Evolutionary conservation across 1,140 invertebrate genomes (phyloP), one percentile per base, ranked within the genome.

Genomic region (Drosophila dunni): DNA sequence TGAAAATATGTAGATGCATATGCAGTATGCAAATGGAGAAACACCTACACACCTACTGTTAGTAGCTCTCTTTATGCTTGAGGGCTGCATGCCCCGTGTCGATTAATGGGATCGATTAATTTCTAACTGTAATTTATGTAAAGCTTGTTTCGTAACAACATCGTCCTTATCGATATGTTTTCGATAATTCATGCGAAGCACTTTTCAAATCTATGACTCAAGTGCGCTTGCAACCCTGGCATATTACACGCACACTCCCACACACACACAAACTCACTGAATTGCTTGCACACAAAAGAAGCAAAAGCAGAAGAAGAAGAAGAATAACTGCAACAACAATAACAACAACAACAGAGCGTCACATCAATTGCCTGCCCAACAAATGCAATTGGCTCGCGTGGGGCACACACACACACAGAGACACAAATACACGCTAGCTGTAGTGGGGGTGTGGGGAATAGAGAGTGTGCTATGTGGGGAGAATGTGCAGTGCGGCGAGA

Each of bases 331-430:
- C 60, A 44, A 65, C 24, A 65, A 66, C 54, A 29, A 29, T 29
- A 29, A 29, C 24, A 29, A 29, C 24, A 29, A 29, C 24, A 29
- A 29, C 17, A 20, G 17, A 66, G 8, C 68, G 61, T 48, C 62
- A 71, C 61, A 71, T 65, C 68, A 71, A 71, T 71, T 71, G 68
- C 51, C 68, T 71, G 68, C 50, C 48, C 61, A 57, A 67, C 64
- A 67, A 73, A 73, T 73, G 54, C 70, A 73, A 58, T 73, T 73
- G 62, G 63, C 54, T 53, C 46, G 70, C 70, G 63, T 73, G 63
- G 63, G 70, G 63, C 70, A 54, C 62, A 29, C 24, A 29, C 24
- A 29, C 24, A 29, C 24, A 29, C 3, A 29, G 3, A 29, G 4
- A 3, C 24, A 29, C 6, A 4, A 29, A 29, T 5, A 6, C 24